phyloP scores from a whole-genome alignment of 1,140 invertebrate species.

The Drosophila kurseongensis region DNA sequence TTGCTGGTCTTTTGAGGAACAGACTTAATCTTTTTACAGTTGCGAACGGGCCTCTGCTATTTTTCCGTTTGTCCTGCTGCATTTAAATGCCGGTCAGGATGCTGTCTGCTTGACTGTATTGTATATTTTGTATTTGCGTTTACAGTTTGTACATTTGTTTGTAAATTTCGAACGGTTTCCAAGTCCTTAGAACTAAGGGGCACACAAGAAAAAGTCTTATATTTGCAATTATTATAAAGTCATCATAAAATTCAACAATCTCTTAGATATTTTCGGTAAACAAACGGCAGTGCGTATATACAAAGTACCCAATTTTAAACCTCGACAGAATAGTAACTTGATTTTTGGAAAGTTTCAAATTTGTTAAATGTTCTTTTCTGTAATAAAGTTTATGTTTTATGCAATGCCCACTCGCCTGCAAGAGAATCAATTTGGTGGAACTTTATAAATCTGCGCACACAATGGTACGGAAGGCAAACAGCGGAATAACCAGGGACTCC shows the following conservation, averaged over 20 bases:
- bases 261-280: too few relatives aligned
- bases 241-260: too few relatives aligned
- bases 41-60: constrained; percentile 21
- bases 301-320: too few relatives aligned
- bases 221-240: too few relatives aligned
- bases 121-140: too few relatives aligned
- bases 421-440: constrained; percentile 27
- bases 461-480: constrained; percentile 22
- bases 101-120: too few relatives aligned
- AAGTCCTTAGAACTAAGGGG: too few relatives aligned
- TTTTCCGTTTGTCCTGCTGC: constrained; percentile 10
- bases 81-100: too few relatives aligned
- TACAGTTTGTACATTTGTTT: too few relatives aligned
- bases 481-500: not conserved
- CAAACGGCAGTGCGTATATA: too few relatives aligned
- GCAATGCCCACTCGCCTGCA: constrained; percentile 5
- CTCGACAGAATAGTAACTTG: not conserved
- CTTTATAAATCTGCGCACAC: constrained; percentile 4
- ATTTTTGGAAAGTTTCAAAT: not conserved
- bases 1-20: constrained; percentile 4
- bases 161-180: too few relatives aligned
- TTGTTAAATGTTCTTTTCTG: not conserved
- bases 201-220: too few relatives aligned
- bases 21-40: constrained; percentile 25
- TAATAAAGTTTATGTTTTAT: constrained; percentile 6